Percentiles rank a stretch among this genome's conserved stretches.
phyloP scores from a whole-genome alignment of 2,797 vertebrate species.

The Pelobates cultripes region DNA sequence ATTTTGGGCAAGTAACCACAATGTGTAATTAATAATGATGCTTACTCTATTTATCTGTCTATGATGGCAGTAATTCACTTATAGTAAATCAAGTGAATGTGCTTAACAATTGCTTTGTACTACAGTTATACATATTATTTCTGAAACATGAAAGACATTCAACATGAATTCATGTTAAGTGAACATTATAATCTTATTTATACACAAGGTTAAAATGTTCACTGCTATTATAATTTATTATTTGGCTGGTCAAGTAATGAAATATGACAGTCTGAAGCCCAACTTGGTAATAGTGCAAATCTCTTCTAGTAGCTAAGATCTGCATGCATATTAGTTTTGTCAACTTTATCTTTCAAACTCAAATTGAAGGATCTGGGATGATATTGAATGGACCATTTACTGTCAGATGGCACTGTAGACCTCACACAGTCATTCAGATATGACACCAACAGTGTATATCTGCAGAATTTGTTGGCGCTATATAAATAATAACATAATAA shows the following conservation, averaged over 20 bases:
- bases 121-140: neutral
- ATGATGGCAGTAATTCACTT: too few species aligned
- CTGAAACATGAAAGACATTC: too few species aligned
- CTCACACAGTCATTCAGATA: too few species aligned
- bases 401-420: neutral
- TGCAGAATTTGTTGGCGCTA: too few species aligned
- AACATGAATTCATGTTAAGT: too few species aligned
- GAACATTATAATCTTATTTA: slow-evolving; percentile 1
- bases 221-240: slow-evolving; percentile 38
- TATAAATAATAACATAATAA: too few species aligned
- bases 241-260: slow-evolving; percentile 58
- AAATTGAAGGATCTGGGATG: slow-evolving; percentile 65
- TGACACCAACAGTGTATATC: too few species aligned
- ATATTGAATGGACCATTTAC: slow-evolving; percentile 62
- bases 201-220: slow-evolving; percentile 23
- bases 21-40: too few species aligned
- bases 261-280: slow-evolving; percentile 65
- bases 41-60: too few species aligned
- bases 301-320: slow-evolving; percentile 61
- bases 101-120: neutral
- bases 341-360: slow-evolving; percentile 65
- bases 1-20: too few species aligned
- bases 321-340: slow-evolving; percentile 67
- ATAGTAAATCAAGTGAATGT: too few species aligned
- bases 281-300: slow-evolving; percentile 67